Base-by-base conservation (phyloP, 2,888 invertebrate species). In the Bembecia ichneumoniformis region DNA sequence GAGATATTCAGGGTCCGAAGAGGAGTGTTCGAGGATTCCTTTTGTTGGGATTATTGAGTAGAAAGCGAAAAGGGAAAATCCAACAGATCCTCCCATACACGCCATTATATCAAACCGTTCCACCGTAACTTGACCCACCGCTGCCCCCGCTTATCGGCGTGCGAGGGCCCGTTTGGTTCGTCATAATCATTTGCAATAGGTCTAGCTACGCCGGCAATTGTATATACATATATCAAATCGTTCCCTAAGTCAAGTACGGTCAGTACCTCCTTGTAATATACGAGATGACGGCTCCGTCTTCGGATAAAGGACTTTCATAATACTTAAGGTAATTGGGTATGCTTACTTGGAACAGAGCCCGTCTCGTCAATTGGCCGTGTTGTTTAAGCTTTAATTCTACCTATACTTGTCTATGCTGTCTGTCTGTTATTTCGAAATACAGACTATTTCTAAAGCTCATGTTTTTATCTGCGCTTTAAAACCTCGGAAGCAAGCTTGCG, bases 21-120 rank as follows among this genome's bases (percentile, higher is more conserved):
- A 16, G 49, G 52, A 49, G 48, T 53, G 51, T 51, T 53, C 49
- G 50, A 65, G 63, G 64, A 68, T 68, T 67, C 66, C 66, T 66
- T 71, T 77, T 74, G 71, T 74, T 63, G 58, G 56, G 63, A 72
- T 69, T 74, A 72, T 74, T 69, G 71, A 71, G 71, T 66, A 66
- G 66, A 71, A 76, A 60, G 59, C 63, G 63, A 65, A 68, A 70
- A 66, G 64, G 63, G 64, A 46, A 71, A 68, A 66, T 66, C 62
- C 59, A 57, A 53, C 54, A 53, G 55, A 55, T 58, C 58, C 61
- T 56, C 58, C 55, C 56, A 58, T 58, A 56, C 50, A 11, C 47
- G 35, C 43, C 34, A 46, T 35, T 46, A 35, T 44, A 44, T 44
- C 14, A 44, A 44, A 16, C 1, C 3, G 11, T 3, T 5, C 44